phyloP scores from a whole-genome alignment of 1,140 invertebrate genomes.

The Drosophila pachea region DNA sequence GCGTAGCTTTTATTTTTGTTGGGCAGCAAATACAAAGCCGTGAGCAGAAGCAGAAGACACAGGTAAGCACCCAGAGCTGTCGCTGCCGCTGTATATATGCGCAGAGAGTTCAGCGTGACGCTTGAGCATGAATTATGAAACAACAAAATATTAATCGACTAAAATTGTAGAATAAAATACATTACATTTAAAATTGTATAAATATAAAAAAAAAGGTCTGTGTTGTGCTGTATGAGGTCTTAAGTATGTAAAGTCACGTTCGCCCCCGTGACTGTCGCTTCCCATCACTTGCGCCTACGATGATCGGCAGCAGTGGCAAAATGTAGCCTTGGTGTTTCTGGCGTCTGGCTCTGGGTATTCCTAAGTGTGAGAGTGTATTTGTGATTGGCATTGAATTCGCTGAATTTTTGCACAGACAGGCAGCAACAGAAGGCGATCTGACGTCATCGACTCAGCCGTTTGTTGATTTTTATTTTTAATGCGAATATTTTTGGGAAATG shows the following conservation, averaged over 20 bases:
- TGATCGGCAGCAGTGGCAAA: not conserved
- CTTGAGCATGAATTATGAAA: constrained; percentile 19
- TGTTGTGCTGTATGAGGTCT: too few species aligned
- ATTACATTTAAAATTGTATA: too few species aligned
- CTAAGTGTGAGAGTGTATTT: constrained; percentile 15
- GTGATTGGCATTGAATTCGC: constrained; percentile 63
- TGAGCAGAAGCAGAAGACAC: constrained; percentile 29
- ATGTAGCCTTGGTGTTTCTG: constrained; percentile 8
- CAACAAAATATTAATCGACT: not conserved
- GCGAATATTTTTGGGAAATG: constrained; percentile 36
- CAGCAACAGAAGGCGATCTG: constrained; percentile 26
- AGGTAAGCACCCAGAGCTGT: constrained; percentile 48
- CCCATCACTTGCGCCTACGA: constrained; percentile 18
- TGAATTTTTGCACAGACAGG: constrained; percentile 52
- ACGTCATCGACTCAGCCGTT: constrained; percentile 34
- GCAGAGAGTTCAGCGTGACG: constrained; percentile 29
- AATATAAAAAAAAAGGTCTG: too few species aligned
- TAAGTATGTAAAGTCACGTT: not conserved
- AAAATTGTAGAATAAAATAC: too few species aligned
- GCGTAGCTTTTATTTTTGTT: constrained; percentile 37
- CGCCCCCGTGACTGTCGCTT: not conserved
- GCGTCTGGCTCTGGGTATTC: constrained; percentile 24
- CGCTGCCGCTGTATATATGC: constrained; percentile 15
- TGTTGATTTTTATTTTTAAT: constrained; percentile 34
- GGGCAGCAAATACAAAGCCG: constrained; percentile 15